Evolutionary conservation across 2,888 invertebrate species (phyloP), one percentile per base, ranked within the genome.

Genomic region (Cerceris ruficornis): DNA sequence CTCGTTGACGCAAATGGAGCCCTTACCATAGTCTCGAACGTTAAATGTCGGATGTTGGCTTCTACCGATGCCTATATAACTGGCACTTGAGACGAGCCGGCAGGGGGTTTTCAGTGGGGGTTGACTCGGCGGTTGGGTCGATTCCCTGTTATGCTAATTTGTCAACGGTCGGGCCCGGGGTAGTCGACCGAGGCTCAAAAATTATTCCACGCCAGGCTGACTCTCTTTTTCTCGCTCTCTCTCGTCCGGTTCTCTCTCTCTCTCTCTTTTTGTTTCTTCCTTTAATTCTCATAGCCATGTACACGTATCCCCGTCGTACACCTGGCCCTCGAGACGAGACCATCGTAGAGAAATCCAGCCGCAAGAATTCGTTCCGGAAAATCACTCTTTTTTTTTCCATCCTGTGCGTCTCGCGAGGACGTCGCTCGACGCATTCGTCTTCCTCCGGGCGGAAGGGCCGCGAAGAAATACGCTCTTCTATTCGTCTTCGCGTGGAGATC

Each of bases 141-240:
- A 89, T 89, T 89, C 90, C 90, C 89, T 88, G 90, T 92, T 92
- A 92, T 92, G 92, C 90, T 92, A 92, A 92, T 91, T 91, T 89
- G 90, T 91, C 90, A 92, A 91, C 92, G 90, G 91, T 90, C 88
- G 85, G 79, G 74, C 76, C 81, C 82, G 79, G 86, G 87, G 87
- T 87, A 81, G 86, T 80, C 86, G 84, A 82, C 82, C 81, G 75
- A 77, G 74, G 71, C 78, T 78, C 81, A 86, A 88, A 88, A 89
- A 88, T 89, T 88, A 90, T 88, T 88, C 86, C 72, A 77, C 76
- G 58, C 75, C 60, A 62, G 54, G 59, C 65, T 69, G 60, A 71
- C 55, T 80, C 67, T 57, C 57, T 49, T 49, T 67, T 15, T 42
- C 14, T 39, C 43, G 13, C 39, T 17, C n/a, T 55, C n/a, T 41